A percentile compares a stretch with the other conserved stretches of the same genome.
Conservation (phyloP, 2,113 vertebrate species). For the Scomber scombrus region DNA sequence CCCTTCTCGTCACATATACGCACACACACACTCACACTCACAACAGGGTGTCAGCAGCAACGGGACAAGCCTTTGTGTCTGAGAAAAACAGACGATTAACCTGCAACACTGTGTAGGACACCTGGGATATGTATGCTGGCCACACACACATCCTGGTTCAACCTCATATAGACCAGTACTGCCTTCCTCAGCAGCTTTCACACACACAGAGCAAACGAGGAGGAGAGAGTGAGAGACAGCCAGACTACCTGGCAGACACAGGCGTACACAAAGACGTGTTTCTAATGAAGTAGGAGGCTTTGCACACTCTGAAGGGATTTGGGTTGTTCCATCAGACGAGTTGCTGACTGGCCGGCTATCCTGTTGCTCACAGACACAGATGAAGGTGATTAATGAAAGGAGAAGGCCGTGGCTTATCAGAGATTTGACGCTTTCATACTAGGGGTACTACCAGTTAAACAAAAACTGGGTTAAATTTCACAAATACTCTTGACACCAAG, state of each 20-base stretch:
- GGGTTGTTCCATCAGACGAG: constrained; percentile 47
- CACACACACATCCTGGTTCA: constrained; percentile 17
- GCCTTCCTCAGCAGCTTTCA: constrained; percentile 43
- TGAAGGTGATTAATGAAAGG: constrained; percentile 64
- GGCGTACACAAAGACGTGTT: constrained; percentile 49
- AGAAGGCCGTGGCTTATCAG: constrained; percentile 32
- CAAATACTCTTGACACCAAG: constrained; percentile 11
- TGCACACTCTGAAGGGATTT: constrained; percentile 63
- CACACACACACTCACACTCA: constrained; percentile 43
- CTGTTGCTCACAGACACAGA: constrained; percentile 52
- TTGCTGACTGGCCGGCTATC: constrained; percentile 7
- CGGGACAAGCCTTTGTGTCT: constrained; percentile 76
- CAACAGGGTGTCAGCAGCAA: constrained; percentile 60
- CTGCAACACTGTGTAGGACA: constrained; percentile 21
- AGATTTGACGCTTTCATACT: constrained; percentile 19
- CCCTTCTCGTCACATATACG: constrained; percentile 52
- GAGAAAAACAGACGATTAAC: constrained; percentile 70
- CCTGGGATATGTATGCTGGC: background rate
- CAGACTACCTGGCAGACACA: constrained; percentile 45
- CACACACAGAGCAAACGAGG: constrained; percentile 9
- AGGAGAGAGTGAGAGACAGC: constrained; percentile 37
- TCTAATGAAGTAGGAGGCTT: constrained; percentile 71
- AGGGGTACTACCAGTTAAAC: background rate
- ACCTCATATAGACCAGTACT: background rate
- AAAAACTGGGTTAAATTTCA: constrained; percentile 29